phyloP scores from a whole-genome alignment of 2,888 invertebrate genomes.

The Odontomyia ornata region DNA sequence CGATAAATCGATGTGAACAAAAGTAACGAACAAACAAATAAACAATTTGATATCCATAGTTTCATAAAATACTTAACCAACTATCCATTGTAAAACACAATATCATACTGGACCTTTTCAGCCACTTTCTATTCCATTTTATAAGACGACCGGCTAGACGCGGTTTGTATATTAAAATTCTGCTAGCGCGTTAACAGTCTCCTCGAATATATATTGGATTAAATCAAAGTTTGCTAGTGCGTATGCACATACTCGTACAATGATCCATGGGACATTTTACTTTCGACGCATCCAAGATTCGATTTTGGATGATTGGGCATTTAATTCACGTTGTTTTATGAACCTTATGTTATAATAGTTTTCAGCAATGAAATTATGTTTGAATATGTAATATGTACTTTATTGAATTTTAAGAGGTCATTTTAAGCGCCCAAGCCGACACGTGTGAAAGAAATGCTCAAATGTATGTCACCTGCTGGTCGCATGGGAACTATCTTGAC shows the following conservation, averaged over 20 bases:
- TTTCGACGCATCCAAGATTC: not conserved
- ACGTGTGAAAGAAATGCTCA: no score
- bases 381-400: not conserved
- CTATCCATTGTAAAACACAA: constrained; percentile 6
- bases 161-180: constrained; percentile 8
- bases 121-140: constrained; percentile 5
- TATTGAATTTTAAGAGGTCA: not conserved
- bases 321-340: constrained; percentile 6
- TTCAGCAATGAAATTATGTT: constrained; percentile 3
- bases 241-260: not conserved
- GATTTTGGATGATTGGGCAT: not conserved
- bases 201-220: constrained; percentile 2
- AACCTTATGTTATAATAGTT: not conserved
- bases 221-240: not conserved
- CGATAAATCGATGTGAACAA: not conserved
- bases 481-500: no score
- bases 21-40: not conserved
- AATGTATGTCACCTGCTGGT: no score
- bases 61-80: not conserved
- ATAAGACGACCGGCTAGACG: constrained; percentile 3
- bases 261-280: not conserved
- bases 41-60: not conserved
- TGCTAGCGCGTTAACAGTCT: not conserved
- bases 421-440: no score
- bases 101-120: not conserved